Evolutionary conservation across 2,797 vertebrate genomes (phyloP).

Genomic region (Onychomys torridus): DNA sequence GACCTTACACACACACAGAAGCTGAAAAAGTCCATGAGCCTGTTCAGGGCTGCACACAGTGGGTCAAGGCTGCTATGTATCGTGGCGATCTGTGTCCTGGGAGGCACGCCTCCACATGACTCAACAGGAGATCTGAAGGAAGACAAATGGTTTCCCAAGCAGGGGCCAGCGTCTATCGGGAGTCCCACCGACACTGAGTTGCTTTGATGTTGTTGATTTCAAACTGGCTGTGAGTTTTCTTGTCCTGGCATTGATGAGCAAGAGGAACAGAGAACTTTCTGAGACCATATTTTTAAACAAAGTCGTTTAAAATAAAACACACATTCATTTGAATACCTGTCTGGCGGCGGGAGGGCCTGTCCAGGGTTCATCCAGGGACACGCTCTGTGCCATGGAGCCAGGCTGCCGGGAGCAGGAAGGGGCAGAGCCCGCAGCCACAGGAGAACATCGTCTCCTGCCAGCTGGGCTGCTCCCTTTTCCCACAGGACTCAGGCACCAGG

Average conservation of each 20-base stretch:
- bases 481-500: background rate
- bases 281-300: slow-evolving; percentile 79
- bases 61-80: background rate
- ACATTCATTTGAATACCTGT: slow-evolving; percentile 81
- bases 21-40: background rate
- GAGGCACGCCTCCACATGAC: background rate
- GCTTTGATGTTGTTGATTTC: slow-evolving; percentile 73
- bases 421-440: slow-evolving; percentile 70
- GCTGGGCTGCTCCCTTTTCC: slow-evolving; percentile 52
- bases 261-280: slow-evolving; percentile 70
- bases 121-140: slow-evolving; percentile 23
- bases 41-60: accelerated
- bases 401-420: slow-evolving; percentile 72
- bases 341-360: slow-evolving; percentile 47
- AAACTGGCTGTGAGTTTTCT: slow-evolving; percentile 54
- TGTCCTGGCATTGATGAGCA: slow-evolving; percentile 56
- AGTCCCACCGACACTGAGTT: slow-evolving; percentile 39
- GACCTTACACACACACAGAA: background rate
- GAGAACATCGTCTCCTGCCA: slow-evolving; percentile 70
- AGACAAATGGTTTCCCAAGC: slow-evolving; percentile 50
- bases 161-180: background rate
- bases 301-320: slow-evolving; percentile 79
- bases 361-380: slow-evolving; percentile 76
- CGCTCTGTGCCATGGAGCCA: slow-evolving; percentile 59
- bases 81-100: background rate